Base-by-base conservation (phyloP, 2,888 invertebrate species). In the Parnassius apollo region DNA sequence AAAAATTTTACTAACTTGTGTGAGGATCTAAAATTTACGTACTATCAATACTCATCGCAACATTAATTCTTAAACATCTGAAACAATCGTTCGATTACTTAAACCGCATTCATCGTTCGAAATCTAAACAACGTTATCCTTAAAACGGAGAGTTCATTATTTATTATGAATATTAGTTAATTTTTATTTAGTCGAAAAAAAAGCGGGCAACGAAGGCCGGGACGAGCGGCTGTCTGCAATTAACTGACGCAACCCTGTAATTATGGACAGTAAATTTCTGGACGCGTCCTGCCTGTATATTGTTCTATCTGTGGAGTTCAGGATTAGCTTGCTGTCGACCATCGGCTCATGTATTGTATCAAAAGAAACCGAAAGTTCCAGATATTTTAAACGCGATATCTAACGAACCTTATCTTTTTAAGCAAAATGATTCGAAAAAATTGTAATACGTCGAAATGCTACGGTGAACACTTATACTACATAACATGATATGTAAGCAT, bases 211-310 rank as follows among this genome's bases (percentile, higher is more conserved):
- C 84, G 84, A 82, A 81, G 80, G 75, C 80, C 60, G 81, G 82
- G 83, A 73, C 82, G 82, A 76, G 77, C 76, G 77, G 73, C 90
- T 86, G 92, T 86, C 94, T 94, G 94, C 95, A 95, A 95, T 95
- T 95, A 95, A 95, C 94, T 94, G 94, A 93, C 93, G 89, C 93
- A 93, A 95, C 95, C 95, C 95, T 95, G 94, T 95, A 95, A 95
- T 95, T 95, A 95, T 94, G 95, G 95, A 93, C 95, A 94, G 95
- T 95, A 95, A 95, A 95, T 95, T 94, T 94, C 93, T 93, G 93
- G 94, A 94, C 93, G 93, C 93, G 93, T 93, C 93, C 91, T 87
- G 85, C 78, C 80, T 76, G 74, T 83, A 83, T 88, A 89, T 88
- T 88, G 88, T 88, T 90, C 88, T 91, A 88, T 91, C 89, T 85